Evolutionary conservation across 2,888 invertebrate species (phyloP).

Genomic region (Tipula confusa): DNA sequence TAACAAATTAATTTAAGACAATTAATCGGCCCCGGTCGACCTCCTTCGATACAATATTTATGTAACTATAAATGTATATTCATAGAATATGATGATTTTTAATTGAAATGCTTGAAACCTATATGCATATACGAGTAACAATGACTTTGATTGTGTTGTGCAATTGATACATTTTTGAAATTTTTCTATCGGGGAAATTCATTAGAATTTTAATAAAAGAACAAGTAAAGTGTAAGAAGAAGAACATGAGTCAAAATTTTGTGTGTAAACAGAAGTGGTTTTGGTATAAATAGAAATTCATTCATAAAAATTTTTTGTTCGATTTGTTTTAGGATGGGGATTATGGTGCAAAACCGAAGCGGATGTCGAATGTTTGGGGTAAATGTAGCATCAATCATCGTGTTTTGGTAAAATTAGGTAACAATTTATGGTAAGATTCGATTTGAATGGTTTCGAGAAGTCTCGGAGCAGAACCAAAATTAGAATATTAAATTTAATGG

Average conservation of each 20-base stretch:
- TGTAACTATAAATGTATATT: background rate
- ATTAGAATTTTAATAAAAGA: background rate
- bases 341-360: background rate
- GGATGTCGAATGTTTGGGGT: background rate
- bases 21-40: background rate
- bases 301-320: background rate
- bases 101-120: background rate
- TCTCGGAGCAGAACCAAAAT: too few relatives aligned
- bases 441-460: too few relatives aligned
- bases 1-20: slow-evolving; percentile 1
- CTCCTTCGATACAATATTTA: background rate
- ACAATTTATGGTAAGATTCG: too few relatives aligned
- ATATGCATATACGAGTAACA: background rate
- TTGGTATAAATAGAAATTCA: background rate
- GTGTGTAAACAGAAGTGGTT: background rate
- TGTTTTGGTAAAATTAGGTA: too few relatives aligned
- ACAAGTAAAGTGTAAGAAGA: background rate
- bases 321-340: background rate
- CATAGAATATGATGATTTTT: background rate
- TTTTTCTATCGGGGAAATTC: background rate
- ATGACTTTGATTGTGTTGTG: slow-evolving; percentile 12
- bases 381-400: background rate
- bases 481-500: too few relatives aligned
- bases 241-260: background rate
- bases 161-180: background rate